Evolutionary conservation across 2,888 invertebrate species (phyloP).

Genomic region (Cecidostiba fungosa): DNA sequence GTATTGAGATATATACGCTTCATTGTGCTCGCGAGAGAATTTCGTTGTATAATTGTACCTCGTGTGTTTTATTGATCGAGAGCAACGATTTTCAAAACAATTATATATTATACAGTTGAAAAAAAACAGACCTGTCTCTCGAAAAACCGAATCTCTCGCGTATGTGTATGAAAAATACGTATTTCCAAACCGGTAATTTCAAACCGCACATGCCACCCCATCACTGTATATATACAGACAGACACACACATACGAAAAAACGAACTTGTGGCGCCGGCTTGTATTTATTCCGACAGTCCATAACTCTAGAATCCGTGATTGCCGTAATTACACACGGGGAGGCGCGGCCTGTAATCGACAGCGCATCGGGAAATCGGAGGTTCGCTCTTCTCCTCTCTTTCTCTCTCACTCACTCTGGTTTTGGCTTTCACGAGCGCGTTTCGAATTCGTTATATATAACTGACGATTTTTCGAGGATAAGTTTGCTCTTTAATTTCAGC

Average conservation of each 20-base stretch:
- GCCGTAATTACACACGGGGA: constrained; percentile 54
- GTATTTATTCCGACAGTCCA: constrained; percentile 74
- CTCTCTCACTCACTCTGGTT: neutral
- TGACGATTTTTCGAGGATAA: neutral
- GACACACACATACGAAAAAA: neutral
- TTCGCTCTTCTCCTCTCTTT: too few species aligned
- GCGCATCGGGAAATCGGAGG: constrained; percentile 57
- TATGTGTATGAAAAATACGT: neutral
- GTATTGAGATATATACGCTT: neutral
- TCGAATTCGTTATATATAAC: neutral
- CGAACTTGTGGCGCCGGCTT: constrained; percentile 68
- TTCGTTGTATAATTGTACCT: too few species aligned
- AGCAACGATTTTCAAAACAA: too few species aligned
- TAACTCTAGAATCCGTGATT: constrained; percentile 70
- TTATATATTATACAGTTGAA: too few species aligned
- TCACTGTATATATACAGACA: neutral
- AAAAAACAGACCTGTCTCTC: neutral
- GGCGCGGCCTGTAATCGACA: constrained; percentile 44
- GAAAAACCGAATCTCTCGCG: neutral
- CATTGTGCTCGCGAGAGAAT: neutral
- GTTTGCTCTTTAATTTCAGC: neutral
- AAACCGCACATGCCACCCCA: neutral
- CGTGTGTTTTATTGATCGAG: too few species aligned
- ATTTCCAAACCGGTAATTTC: constrained; percentile 4
- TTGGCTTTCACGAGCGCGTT: neutral